Evolutionary conservation across 2,113 vertebrate species (phyloP).

Genomic region (Carassius auratus): DNA sequence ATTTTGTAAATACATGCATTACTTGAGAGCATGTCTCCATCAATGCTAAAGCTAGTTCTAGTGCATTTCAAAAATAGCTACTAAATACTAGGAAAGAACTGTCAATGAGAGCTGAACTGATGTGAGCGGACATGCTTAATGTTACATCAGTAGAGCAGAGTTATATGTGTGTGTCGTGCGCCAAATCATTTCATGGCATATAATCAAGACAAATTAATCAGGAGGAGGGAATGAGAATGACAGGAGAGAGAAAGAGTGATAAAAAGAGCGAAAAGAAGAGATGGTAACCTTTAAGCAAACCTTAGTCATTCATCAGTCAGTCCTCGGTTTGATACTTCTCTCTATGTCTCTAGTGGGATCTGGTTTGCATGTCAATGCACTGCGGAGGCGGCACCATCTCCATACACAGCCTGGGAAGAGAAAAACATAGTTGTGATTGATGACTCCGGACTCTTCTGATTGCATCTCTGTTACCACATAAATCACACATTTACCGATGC

Average conservation of each 20-base stretch:
- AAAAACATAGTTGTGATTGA: constrained; percentile 48
- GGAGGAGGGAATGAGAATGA: constrained; percentile 5
- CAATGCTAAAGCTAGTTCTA: neutral
- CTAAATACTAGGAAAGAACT: constrained; percentile 14
- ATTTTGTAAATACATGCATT: constrained; percentile 11
- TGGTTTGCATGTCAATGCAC: constrained; percentile 51
- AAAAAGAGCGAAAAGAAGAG: constrained; percentile 21
- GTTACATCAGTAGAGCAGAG: constrained; percentile 1
- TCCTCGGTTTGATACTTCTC: constrained; percentile 52
- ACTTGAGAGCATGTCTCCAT: constrained; percentile 14
- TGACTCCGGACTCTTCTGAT: constrained; percentile 43
- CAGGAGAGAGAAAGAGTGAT: constrained; percentile 6
- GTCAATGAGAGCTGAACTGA: constrained; percentile 15
- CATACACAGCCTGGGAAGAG: neutral
- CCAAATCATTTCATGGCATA: constrained; percentile 16
- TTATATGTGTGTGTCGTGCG: neutral
- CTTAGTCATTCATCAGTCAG: constrained; percentile 43
- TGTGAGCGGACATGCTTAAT: constrained; percentile 3
- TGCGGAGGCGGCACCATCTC: constrained; percentile 11
- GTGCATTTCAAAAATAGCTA: neutral
- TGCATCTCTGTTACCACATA: constrained; percentile 43
- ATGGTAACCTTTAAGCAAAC: constrained; percentile 39
- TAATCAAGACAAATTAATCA: constrained; percentile 43
- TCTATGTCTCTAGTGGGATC: constrained; percentile 43
- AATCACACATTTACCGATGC: constrained; percentile 50